These are phyloP conservation scores for Hemiprocne comata DNA, from an alignment of 2,113 vertebrate species.

Conservation along the genomic window DNA sequence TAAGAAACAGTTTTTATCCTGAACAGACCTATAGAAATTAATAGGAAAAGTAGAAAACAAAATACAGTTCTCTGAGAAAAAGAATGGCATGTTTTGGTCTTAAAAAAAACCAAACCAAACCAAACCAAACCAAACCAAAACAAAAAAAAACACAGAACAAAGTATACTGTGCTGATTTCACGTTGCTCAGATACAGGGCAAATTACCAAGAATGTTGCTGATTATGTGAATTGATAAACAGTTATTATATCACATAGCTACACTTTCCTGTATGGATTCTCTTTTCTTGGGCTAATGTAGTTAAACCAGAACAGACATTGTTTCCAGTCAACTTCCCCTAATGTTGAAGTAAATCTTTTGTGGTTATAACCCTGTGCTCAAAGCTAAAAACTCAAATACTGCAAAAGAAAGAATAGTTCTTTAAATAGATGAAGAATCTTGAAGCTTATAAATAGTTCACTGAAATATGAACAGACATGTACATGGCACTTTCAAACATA, in stretches of 20 bases:
- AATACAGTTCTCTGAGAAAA: neutral
- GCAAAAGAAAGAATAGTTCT: neutral
- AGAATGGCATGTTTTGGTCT: neutral
- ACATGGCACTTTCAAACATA: neutral
- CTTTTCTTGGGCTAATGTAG: neutral
- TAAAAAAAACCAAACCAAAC: neutral
- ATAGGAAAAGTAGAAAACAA: neutral
- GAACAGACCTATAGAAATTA: neutral
- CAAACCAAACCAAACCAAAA: too few relatives aligned
- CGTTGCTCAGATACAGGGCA: neutral
- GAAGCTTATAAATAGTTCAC: neutral
- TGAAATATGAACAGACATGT: neutral
- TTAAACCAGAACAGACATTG: neutral
- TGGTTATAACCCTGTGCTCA: neutral
- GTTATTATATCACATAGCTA: constrained; percentile 7
- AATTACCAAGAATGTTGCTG: neutral
- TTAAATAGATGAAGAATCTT: neutral
- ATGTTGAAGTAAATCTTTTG: neutral
- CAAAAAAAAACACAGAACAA: neutral
- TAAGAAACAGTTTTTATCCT: neutral
- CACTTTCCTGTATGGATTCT: neutral
- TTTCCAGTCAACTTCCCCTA: neutral
- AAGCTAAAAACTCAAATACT: neutral
- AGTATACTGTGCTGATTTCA: neutral
- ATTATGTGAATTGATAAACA: neutral